Evolutionary conservation across 23 tunicate species (phyloP).

Genomic region (Trididemnum nubilum): DNA sequence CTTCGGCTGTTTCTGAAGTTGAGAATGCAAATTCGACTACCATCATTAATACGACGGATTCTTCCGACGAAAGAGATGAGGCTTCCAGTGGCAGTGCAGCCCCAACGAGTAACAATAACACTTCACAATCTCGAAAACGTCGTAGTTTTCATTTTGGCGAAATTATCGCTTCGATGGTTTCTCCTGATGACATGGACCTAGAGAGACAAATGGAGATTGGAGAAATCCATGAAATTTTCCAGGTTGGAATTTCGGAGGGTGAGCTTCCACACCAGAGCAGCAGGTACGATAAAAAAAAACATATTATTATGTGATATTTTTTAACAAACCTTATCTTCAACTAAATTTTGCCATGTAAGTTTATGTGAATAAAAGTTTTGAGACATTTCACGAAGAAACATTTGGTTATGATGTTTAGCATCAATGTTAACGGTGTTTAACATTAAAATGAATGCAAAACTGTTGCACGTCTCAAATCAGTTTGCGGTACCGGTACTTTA

Average conservation of each 20-base stretch:
- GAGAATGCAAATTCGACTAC: background rate
- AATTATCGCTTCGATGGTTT: background rate
- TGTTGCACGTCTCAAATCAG: no score
- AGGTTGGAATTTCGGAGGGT: background rate
- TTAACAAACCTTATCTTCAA: no score
- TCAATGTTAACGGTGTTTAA: no score
- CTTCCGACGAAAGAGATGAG: background rate
- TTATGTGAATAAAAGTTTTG: no score
- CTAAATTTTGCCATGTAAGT: no score
- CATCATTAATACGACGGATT: background rate
- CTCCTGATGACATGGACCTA: background rate
- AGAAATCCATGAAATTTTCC: background rate
- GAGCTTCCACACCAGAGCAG: conserved; percentile 18
- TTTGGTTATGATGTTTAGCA: no score
- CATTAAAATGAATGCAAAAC: no score
- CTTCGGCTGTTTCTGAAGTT: background rate
- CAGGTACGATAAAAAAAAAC: no score
- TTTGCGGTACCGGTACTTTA: no score
- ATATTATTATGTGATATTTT: no score
- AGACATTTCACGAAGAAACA: no score
- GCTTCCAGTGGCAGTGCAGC: background rate
- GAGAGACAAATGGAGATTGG: background rate
- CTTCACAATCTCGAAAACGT: background rate
- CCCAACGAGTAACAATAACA: background rate
- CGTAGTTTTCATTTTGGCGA: background rate